Conservation (phyloP, 1,140 invertebrate genomes). For the Adelges cooleyi region DNA sequence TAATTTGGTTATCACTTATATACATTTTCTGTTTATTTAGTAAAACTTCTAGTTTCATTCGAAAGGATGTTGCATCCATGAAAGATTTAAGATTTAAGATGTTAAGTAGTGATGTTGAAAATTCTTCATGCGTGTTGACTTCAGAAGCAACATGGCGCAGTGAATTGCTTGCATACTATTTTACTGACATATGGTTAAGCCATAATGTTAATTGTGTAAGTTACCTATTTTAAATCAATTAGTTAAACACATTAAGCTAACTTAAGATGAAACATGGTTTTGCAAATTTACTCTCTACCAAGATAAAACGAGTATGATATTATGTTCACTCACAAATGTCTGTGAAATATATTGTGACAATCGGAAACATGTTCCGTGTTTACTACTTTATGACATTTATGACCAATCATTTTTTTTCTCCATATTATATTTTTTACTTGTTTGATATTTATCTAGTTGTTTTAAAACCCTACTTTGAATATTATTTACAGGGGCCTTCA, state of each 20-base stretch:
- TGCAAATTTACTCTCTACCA: too few relatives aligned
- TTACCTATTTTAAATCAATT: background rate
- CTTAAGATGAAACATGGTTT: background rate
- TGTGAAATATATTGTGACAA: too few relatives aligned
- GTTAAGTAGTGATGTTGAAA: background rate
- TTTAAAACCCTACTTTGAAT: background rate
- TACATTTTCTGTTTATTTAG: background rate
- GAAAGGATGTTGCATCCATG: background rate
- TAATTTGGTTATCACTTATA: background rate
- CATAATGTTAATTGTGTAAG: background rate
- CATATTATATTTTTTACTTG: too few relatives aligned
- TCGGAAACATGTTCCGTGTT: too few relatives aligned
- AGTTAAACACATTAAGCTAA: background rate
- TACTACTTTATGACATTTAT: background rate
- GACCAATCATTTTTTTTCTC: too few relatives aligned
- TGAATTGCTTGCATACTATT: conserved; percentile 1
- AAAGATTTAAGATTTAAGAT: background rate
- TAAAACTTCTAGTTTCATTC: conserved; percentile 1
- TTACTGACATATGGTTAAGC: conserved; percentile 19
- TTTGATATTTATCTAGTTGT: background rate
- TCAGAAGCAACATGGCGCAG: conserved; percentile 21
- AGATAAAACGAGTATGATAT: too few relatives aligned
- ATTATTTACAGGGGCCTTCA: background rate
- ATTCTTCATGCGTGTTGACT: background rate
- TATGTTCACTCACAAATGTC: too few relatives aligned